Evolutionary conservation across 35 echinoderm and acorn worm genomes (phyloP).

Genomic region (Chiridota heheva): DNA sequence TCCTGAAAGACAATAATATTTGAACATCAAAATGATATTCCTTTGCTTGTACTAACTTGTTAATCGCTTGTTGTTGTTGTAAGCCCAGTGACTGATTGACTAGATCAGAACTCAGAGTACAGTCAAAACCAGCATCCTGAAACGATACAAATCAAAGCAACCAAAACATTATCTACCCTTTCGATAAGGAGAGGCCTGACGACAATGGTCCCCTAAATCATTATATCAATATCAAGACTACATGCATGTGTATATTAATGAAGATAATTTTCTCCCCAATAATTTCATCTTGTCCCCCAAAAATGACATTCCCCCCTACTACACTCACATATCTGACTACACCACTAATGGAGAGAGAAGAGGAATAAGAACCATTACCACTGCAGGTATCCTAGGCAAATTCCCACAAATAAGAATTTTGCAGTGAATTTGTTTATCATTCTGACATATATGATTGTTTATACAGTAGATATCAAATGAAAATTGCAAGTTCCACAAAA

Average conservation of each 20-base stretch:
- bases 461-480: no score
- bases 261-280: not conserved
- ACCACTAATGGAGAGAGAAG: no score
- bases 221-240: not conserved
- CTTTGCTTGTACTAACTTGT: conserved; percentile 52
- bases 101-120: conserved; percentile 45
- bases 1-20: no score
- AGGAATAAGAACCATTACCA: no score
- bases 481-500: no score
- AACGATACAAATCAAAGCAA: not conserved
- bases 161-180: not conserved
- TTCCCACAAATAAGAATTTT: no score
- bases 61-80: conserved; percentile 80
- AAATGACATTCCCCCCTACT: not conserved
- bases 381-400: no score
- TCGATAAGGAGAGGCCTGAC: not conserved
- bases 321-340: not conserved
- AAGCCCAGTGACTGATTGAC: conserved; percentile 36
- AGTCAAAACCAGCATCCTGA: conserved; percentile 94
- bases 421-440: no score
- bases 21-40: not conserved
- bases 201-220: not conserved
- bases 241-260: not conserved
- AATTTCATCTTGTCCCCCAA: not conserved
- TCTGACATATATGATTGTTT: no score